Evolutionary conservation across 64 coral and sea anemone species (phyloP).

Genomic region (Pocillopora verrucosa): DNA sequence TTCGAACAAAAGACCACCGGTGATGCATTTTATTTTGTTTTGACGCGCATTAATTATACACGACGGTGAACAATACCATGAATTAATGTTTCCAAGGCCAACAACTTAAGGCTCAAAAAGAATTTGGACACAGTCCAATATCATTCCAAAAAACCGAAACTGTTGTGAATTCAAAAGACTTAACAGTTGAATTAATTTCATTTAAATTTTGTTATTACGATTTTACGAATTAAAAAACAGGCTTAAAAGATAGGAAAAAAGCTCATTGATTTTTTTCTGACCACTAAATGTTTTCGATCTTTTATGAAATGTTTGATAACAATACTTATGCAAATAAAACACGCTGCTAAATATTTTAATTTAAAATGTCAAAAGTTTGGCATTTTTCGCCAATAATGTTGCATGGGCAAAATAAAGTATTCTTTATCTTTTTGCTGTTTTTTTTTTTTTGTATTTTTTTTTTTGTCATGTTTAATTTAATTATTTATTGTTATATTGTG

Average conservation of each 20-base stretch:
- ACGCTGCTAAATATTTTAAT: not conserved
- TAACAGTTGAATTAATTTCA: not conserved
- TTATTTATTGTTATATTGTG: too few relatives aligned
- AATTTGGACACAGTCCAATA: not conserved
- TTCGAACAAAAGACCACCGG: conserved; percentile 24
- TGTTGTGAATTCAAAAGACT: not conserved
- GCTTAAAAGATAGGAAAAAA: not conserved
- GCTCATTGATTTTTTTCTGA: not conserved
- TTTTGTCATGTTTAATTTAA: too few relatives aligned
- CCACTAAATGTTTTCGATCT: not conserved
- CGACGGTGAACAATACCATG: not conserved
- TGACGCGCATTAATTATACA: conserved; percentile 22
- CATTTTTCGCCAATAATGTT: too few relatives aligned
- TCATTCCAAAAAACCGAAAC: not conserved
- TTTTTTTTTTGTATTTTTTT: too few relatives aligned
- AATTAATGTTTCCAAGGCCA: not conserved
- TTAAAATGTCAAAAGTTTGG: not conserved
- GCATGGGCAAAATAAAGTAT: too few relatives aligned
- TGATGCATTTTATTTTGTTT: not conserved
- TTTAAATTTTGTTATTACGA: not conserved
- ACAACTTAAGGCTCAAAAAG: not conserved
- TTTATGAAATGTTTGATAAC: not conserved
- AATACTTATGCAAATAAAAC: not conserved
- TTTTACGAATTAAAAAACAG: not conserved
- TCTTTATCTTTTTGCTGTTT: too few relatives aligned